A percentile compares a stretch with the other conserved stretches of the same genome.
These are phyloP conservation scores for Myrmecobius fasciatus DNA, from an alignment of 2,113 vertebrate species.

Conservation along the genomic window DNA sequence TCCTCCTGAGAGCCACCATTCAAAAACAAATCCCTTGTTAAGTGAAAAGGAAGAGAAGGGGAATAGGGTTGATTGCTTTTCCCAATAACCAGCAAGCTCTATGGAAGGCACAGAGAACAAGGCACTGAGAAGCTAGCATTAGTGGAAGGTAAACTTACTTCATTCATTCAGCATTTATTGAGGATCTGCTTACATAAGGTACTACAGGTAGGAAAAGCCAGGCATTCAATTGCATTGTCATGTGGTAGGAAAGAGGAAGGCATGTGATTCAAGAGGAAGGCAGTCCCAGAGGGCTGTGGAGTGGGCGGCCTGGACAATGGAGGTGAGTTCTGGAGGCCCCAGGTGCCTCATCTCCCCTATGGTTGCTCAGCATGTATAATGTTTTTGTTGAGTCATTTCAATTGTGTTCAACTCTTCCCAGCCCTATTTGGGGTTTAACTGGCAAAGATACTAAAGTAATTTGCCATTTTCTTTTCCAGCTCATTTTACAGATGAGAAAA, in stretches of 20 bases:
- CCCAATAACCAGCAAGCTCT: background rate
- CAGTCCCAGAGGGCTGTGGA: background rate
- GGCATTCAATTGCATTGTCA: background rate
- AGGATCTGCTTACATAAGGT: background rate
- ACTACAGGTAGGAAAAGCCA: background rate
- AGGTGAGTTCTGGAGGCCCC: background rate
- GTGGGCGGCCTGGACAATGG: background rate
- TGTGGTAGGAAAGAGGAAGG: background rate
- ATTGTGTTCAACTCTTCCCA: too few species aligned
- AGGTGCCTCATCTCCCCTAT: background rate
- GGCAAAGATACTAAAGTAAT: too few species aligned
- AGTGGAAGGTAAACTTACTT: background rate
- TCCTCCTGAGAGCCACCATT: background rate
- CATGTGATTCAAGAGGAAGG: background rate
- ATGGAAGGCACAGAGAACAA: background rate
- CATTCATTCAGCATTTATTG: background rate
- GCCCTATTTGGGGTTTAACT: too few species aligned
- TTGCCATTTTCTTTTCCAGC: too few species aligned
- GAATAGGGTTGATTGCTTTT: background rate
- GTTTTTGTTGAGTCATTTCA: too few species aligned
- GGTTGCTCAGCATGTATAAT: background rate
- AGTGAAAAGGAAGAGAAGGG: background rate
- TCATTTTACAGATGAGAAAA: too few species aligned
- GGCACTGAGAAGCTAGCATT: background rate
- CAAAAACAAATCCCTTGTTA: background rate